Evolutionary conservation across 2,888 invertebrate species (phyloP).

Genomic region (Drosophila phalerata): DNA sequence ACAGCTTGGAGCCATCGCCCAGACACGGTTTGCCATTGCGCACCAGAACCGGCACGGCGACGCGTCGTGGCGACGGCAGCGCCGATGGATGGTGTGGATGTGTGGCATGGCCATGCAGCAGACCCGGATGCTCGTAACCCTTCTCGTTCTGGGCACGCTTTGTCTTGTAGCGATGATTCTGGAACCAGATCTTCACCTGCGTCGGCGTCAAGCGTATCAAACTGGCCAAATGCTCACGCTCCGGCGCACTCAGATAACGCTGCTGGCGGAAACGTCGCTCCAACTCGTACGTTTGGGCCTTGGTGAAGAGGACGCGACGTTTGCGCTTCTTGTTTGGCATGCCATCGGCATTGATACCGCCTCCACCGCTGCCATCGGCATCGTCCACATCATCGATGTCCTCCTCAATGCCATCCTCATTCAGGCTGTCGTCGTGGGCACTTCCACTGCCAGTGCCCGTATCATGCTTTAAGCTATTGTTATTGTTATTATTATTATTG

Average conservation of each 20-base stretch:
- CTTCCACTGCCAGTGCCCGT: slow-evolving; percentile 51
- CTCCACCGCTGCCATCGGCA: slow-evolving; percentile 82
- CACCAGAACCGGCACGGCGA: slow-evolving; percentile 97
- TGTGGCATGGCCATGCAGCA: slow-evolving; percentile 78
- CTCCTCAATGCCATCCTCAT: slow-evolving; percentile 86
- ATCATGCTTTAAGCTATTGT: slow-evolving; percentile 61
- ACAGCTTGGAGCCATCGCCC: slow-evolving; percentile 86
- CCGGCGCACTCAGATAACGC: slow-evolving; percentile 98
- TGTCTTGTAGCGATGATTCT: slow-evolving; percentile 99
- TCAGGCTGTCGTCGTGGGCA: slow-evolving; percentile 85
- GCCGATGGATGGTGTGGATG: slow-evolving; percentile 86
- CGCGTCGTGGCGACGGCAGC: slow-evolving; percentile 94
- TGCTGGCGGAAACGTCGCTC: slow-evolving; percentile 98
- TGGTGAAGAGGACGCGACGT: slow-evolving; percentile 97
- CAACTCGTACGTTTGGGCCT: slow-evolving; percentile 98
- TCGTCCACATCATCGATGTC: slow-evolving; percentile 88
- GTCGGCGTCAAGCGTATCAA: slow-evolving; percentile 98
- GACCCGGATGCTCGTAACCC: slow-evolving; percentile 88
- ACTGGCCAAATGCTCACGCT: slow-evolving; percentile 97
- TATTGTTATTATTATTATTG: slow-evolving; percentile 57
- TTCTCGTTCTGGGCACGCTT: slow-evolving; percentile 99
- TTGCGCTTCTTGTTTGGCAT: slow-evolving; percentile 94
- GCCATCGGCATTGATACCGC: slow-evolving; percentile 85
- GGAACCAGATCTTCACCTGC: slow-evolving; percentile 99
- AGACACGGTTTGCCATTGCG: slow-evolving; percentile 97